Evolutionary conservation across 2,797 vertebrate genomes (phyloP).

Genomic region (Scyliorhinus canicula): DNA sequence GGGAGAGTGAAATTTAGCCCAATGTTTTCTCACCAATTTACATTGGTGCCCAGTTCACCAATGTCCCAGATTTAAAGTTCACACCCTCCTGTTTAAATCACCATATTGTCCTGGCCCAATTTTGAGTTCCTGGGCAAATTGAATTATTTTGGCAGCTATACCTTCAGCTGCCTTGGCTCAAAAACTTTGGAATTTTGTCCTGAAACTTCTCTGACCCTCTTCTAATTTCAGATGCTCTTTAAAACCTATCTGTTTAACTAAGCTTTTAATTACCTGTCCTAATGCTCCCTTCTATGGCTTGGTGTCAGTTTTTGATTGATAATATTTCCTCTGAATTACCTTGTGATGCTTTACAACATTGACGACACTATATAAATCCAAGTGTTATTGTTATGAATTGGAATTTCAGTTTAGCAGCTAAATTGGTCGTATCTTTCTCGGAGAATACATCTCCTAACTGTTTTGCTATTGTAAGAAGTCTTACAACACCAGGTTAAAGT

Average conservation of each 20-base stretch:
- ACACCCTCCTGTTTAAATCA: not conserved
- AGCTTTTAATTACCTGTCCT: no score
- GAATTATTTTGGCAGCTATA: not conserved
- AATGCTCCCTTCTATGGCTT: no score
- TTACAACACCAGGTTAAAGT: no score
- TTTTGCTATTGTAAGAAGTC: slow-evolving; percentile 3
- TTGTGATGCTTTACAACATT: not conserved
- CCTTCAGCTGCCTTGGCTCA: not conserved
- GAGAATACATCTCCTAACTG: not conserved
- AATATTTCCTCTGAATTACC: not conserved
- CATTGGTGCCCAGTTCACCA: not conserved
- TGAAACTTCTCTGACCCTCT: no score
- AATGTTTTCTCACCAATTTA: not conserved
- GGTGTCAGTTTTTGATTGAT: no score
- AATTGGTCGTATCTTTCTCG: not conserved
- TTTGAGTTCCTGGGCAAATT: not conserved
- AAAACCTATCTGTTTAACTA: no score
- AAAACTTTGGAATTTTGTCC: not conserved
- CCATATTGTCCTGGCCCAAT: not conserved
- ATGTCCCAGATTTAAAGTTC: not conserved
- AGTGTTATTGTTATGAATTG: not conserved
- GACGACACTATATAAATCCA: not conserved
- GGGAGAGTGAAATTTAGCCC: no score
- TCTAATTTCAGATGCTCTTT: no score
- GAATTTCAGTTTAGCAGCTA: not conserved